Base-by-base conservation (phyloP, 1,140 invertebrate species). In the Brachionus calyciflorus region DNA sequence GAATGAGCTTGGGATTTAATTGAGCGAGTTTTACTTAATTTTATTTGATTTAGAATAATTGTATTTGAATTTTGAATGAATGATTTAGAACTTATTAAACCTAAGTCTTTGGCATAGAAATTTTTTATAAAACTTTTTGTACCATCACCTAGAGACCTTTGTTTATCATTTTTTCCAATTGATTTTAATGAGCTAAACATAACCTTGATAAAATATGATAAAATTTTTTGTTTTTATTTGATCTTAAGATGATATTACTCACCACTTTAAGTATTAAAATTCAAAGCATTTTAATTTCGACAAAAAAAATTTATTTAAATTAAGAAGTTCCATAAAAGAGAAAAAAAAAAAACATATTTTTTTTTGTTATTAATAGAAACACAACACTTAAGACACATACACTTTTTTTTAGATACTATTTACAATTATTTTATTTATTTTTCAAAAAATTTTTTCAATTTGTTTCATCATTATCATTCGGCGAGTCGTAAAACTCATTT, bases 401-500 rank as follows among this genome's bases (percentile, higher is more conserved):
- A n/a, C n/a, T n/a, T n/a, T n/a, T n/a, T n/a, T n/a, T n/a, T n/a
- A 49, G 12, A 49, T 49, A n/a, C 6, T 17, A 49, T 21, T 17
- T 17, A 49, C 46, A 49, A 17, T 49, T 10, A 57, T 30, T 28
- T 10, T 28, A n/a, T 26, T 7, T 30, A 57, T 28, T 26, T 57
- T 30, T 33, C 30, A 14, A 30, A 14, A 21, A 49, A 0, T 49
- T 28, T 28, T 53, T 10, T 60, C 55, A 69, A 7, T 48, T 17
- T 14, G 26, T 28, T 30, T 48, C 10, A 33, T 73, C 69, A 37
- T 73, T 30, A 19, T 73, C 69, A 51, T 73, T 73, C 33, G 69
- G 46, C 14, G 69, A 73, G 41, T 73, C 69, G 24, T 73, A 73
- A 30, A 73, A 73, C 30, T 73, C 69, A 51, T 73, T 73, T 10